Evolutionary conservation across 2,888 invertebrate species (phyloP), one percentile per base, ranked within the genome.

Genomic region (Mythimna albipuncta): DNA sequence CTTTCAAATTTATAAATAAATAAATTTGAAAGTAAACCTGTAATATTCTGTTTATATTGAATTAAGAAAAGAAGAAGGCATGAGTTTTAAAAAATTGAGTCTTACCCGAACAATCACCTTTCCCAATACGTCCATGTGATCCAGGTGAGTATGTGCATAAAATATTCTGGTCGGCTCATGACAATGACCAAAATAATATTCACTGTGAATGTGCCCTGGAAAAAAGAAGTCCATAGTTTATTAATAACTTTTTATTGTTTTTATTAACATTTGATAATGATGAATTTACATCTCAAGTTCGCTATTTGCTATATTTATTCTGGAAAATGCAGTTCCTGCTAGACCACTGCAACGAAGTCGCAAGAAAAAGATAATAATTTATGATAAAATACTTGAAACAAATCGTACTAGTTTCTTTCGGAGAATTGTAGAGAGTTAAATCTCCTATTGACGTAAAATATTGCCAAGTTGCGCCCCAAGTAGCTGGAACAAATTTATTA

Each of bases 31-130:
- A 50, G 19, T 50, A 19, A 50, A 16, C 50, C 19, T 50, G 19
- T 2, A 50, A 6, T 6, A 11, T 5, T 13, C 19, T 19, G 50
- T 50, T 6, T 50, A 50, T 50, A 44, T 13, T 44, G 44, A 19
- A 50, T 19, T 0, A 16, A 50, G 2, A 50, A 19, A 50, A 50
- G 50, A 47, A 13, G 0, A 47, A 19, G 6, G 16, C 13, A 47
- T 16, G 6, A 47, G 47, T 47, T 47, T 1, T 21, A 44, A 52
- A 13, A 35, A 13, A 0, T 9, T 32, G 13, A 16, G 52, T 89
- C 92, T 90, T 84, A 94, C 94, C 75, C 94, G 89, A 4, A 93
- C 61, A 55, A 94, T 93, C n/a, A 90, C 4, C 88, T 93, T 94
- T 44, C 93, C 93, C 19, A 93, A 64, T 7, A 93, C 72, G 16